A percentile compares a stretch with the other conserved stretches of the same genome.
Evolutionary conservation across 2,888 invertebrate species (phyloP).

Genomic region (Dasypogon diadema): DNA sequence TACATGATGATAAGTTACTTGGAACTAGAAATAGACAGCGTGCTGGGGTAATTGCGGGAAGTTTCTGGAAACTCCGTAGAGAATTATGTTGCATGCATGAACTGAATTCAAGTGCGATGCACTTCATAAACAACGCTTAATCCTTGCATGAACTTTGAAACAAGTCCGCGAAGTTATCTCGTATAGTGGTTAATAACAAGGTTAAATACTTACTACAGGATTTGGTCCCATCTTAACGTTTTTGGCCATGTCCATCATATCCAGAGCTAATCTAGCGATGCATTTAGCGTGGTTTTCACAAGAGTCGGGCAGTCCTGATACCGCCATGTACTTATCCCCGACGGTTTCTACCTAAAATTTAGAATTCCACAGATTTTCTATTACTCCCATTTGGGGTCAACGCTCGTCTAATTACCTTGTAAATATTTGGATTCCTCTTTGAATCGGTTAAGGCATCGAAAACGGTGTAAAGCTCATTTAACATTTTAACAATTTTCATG

Average conservation of each 20-base stretch:
- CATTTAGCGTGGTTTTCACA: slow-evolving; percentile 91
- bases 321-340: slow-evolving; percentile 98
- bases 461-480: slow-evolving; percentile 93
- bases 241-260: slow-evolving; percentile 95
- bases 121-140: too few species aligned
- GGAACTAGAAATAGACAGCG: too few species aligned
- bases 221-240: slow-evolving; percentile 89
- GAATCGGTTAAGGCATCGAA: slow-evolving; percentile 95
- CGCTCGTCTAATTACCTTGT: slow-evolving; percentile 77
- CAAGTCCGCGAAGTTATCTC: too few species aligned
- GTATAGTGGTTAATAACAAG: too few species aligned
- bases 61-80: neutral
- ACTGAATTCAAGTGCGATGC: too few species aligned
- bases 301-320: slow-evolving; percentile 92
- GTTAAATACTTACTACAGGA: slow-evolving; percentile 81
- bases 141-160: too few species aligned
- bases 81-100: neutral
- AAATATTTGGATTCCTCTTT: slow-evolving; percentile 91
- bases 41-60: too few species aligned
- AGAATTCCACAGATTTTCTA: neutral
- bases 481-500: slow-evolving; percentile 95
- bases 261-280: slow-evolving; percentile 89
- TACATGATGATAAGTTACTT: too few species aligned
- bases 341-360: slow-evolving; percentile 90
- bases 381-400: neutral